Base-by-base conservation (phyloP, 2,888 invertebrate genomes). In the Atethmia centrago region DNA sequence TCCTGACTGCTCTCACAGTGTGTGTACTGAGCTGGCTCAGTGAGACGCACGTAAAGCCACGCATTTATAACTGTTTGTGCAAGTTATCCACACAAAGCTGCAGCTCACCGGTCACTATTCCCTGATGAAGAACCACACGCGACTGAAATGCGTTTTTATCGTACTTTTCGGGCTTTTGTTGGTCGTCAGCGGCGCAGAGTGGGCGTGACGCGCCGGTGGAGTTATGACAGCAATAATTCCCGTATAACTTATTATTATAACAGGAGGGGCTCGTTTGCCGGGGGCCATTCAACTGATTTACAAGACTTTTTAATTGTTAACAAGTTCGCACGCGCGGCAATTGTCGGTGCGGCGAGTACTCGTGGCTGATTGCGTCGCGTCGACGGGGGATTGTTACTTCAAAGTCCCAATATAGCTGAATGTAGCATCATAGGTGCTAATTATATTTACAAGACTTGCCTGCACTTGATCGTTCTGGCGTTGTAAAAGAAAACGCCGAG, bases 221-320 rank as follows among this genome's bases (percentile, higher is more conserved):
- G 82, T 89, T 87, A 89, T 88, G 88, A 77, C 83, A 68, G 74
- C 84, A 84, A 90, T 89, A 90, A 90, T 86, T 87, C 81, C 78
- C 80, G 78, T 65, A 74, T 74, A 82, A 84, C 80, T 83, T 81
- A 86, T 86, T 86, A 87, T 87, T 85, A 87, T 87, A 88, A 83
- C 55, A 77, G 67, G 65, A 66, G 74, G 66, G 51, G 31, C 65
- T 73, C 67, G 69, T 63, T 71, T 3, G 68, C 67, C 47, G 68
- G 55, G 74, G 67, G 74, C 62, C 88, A 87, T 90, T 87, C 84
- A 84, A 84, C 86, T 91, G 91, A 89, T 90, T 90, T 89, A 90
- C 89, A 89, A 79, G 82, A 82, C 25, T 74, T 85, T 82, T 85
- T 76, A 85, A 85, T 82, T 84, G 78, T 82, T 82, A 76, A 74